Evolutionary conservation across 2,888 invertebrate genomes (phyloP).

Genomic region (Amblyjoppa proteus): DNA sequence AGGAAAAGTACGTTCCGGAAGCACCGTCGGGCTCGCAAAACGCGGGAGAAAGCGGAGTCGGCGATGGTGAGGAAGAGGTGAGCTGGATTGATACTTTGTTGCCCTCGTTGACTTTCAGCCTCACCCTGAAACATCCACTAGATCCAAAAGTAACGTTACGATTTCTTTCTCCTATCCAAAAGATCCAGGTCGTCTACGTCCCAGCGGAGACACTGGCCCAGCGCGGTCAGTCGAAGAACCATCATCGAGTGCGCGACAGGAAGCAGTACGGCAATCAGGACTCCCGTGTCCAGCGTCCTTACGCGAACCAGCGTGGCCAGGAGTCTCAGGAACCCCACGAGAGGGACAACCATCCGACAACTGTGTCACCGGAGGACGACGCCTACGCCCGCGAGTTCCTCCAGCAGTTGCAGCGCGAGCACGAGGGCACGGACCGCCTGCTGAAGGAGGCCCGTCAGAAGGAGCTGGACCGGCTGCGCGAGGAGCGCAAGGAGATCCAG

Average conservation of each 20-base stretch:
- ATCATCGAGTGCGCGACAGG: constrained; percentile 75
- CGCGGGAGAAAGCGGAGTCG: constrained; percentile 46
- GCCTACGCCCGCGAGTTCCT: constrained; percentile 78
- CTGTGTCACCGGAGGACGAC: constrained; percentile 70
- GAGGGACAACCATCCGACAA: constrained; percentile 45
- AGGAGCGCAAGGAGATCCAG: constrained; percentile 80
- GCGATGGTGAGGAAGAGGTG: constrained; percentile 67
- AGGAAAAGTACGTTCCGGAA: constrained; percentile 60
- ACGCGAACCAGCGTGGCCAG: constrained; percentile 64
- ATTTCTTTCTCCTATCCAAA: not conserved
- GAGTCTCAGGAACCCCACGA: constrained; percentile 31
- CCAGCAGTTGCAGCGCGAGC: constrained; percentile 80
- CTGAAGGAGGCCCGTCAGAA: constrained; percentile 79
- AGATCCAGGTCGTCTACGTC: constrained; percentile 93
- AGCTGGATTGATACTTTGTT: not conserved
- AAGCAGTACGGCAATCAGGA: constrained; percentile 74
- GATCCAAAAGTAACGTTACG: not conserved
- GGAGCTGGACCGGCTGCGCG: constrained; percentile 78
- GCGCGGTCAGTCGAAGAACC: constrained; percentile 82
- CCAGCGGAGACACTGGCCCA: constrained; percentile 91
- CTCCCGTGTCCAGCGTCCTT: constrained; percentile 69
- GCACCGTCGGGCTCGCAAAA: constrained; percentile 45
- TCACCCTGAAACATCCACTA: not conserved
- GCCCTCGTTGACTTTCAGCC: not conserved
- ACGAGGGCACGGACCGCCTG: constrained; percentile 79